Evolutionary conservation across 1,140 invertebrate genomes (phyloP).

Genomic region (Oreohelix idahoensis): DNA sequence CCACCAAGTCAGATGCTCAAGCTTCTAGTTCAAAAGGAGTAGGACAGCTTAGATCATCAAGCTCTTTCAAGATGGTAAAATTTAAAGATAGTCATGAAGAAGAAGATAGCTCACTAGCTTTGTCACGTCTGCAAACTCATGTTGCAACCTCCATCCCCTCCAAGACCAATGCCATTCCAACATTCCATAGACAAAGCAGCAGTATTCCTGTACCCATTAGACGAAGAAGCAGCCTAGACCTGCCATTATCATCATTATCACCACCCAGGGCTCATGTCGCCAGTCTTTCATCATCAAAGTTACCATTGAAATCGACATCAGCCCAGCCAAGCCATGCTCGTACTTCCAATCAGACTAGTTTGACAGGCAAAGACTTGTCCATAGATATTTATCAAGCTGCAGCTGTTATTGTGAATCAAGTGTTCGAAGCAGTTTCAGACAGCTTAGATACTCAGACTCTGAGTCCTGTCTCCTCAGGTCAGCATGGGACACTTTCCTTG

Average conservation of each 20-base stretch:
- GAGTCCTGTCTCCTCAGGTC: neutral
- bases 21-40: neutral
- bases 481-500: neutral
- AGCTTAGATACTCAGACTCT: conserved; percentile 14
- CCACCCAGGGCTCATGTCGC: neutral
- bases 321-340: neutral
- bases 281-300: neutral
- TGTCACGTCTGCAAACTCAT: neutral
- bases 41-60: neutral
- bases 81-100: conserved; percentile 20
- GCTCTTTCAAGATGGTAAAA: conserved; percentile 19
- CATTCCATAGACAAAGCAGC: neutral
- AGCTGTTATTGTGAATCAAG: conserved; percentile 48
- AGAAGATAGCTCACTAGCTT: neutral
- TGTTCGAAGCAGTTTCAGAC: conserved; percentile 37
- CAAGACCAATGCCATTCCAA: neutral
- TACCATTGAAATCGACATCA: neutral
- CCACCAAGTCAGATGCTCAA: neutral
- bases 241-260: neutral
- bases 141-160: neutral
- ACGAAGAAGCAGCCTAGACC: neutral
- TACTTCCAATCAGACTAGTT: neutral
- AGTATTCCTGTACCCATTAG: neutral
- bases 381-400: conserved; percentile 39
- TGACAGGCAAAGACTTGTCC: conserved; percentile 9